A percentile compares a stretch with the other conserved stretches of the same genome.
Evolutionary conservation across 1,140 invertebrate genomes (phyloP).

Genomic region (Ceratosolen solmsi): DNA sequence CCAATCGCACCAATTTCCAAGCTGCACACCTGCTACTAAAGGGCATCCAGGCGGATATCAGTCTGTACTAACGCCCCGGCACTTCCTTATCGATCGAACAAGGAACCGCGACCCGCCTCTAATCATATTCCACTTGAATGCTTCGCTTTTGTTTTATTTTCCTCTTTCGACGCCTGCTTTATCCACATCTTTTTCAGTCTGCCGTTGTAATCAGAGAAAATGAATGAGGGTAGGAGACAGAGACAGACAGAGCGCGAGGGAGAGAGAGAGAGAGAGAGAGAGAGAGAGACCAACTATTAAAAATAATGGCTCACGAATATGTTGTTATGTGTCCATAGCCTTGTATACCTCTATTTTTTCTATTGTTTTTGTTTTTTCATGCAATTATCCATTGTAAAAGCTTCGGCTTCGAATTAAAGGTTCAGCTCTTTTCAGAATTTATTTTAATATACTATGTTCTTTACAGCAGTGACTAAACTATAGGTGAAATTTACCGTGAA

Average conservation of each 20-base stretch:
- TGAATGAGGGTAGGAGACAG: not conserved
- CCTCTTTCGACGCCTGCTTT: not conserved
- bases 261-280: not conserved
- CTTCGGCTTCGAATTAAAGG: not conserved
- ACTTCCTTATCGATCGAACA: constrained; percentile 45
- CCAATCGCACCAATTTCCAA: constrained; percentile 45
- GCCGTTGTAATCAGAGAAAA: constrained; percentile 23
- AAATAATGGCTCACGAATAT: constrained; percentile 46
- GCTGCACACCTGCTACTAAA: constrained; percentile 41
- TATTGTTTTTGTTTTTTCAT: constrained; percentile 6
- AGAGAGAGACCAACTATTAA: constrained; percentile 30
- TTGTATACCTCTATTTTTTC: not conserved
- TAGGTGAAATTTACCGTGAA: constrained; percentile 22
- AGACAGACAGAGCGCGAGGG: not conserved
- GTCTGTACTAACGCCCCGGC: constrained; percentile 11
- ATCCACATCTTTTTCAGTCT: constrained; percentile 7
- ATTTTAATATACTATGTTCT: not conserved
- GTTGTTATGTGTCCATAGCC: not conserved
- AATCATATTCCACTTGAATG: constrained; percentile 42
- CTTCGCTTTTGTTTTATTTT: constrained; percentile 38
- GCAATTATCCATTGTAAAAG: not conserved
- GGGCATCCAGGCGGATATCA: constrained; percentile 39
- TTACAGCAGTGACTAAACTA: not conserved
- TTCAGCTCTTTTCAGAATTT: not conserved
- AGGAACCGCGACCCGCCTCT: constrained; percentile 4